Conservation (phyloP, 2,797 vertebrate species). For the Malurus splendens region DNA sequence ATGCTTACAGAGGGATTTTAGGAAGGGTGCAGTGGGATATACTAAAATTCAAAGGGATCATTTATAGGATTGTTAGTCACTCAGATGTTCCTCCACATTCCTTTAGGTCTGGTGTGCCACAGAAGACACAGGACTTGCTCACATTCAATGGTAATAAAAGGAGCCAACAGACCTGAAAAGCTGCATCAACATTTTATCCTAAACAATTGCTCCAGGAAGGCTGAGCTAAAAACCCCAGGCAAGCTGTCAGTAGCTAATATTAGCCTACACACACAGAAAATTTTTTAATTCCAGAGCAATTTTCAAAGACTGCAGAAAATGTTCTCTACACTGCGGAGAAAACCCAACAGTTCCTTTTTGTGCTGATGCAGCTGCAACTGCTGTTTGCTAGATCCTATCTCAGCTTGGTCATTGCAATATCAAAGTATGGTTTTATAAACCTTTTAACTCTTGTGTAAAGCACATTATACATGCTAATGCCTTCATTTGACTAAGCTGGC, state of each 20-base stretch:
- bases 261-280: background rate
- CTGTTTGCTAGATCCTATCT: constrained; percentile 20
- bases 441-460: constrained; percentile 54
- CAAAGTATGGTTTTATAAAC: constrained; percentile 55
- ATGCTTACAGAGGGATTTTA: background rate
- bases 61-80: background rate
- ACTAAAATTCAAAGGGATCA: background rate
- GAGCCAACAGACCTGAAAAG: constrained; percentile 24
- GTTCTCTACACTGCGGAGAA: constrained; percentile 13
- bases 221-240: constrained; percentile 21
- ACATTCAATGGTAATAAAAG: background rate
- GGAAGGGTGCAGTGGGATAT: background rate
- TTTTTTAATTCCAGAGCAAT: constrained; percentile 5
- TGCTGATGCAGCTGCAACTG: constrained; percentile 30
- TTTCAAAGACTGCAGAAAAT: constrained; percentile 23
- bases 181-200: constrained; percentile 29
- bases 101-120: background rate
- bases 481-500: constrained; percentile 50
- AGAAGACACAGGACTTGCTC: background rate
- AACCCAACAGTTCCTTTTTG: constrained; percentile 11
- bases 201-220: constrained; percentile 20
- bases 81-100: background rate
- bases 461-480: constrained; percentile 57
- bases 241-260: constrained; percentile 36
- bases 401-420: constrained; percentile 23